Evolutionary conservation across 1,140 invertebrate genomes (phyloP), one percentile per base, ranked within the genome.

Genomic region (Leptestheria dahalacensis): DNA sequence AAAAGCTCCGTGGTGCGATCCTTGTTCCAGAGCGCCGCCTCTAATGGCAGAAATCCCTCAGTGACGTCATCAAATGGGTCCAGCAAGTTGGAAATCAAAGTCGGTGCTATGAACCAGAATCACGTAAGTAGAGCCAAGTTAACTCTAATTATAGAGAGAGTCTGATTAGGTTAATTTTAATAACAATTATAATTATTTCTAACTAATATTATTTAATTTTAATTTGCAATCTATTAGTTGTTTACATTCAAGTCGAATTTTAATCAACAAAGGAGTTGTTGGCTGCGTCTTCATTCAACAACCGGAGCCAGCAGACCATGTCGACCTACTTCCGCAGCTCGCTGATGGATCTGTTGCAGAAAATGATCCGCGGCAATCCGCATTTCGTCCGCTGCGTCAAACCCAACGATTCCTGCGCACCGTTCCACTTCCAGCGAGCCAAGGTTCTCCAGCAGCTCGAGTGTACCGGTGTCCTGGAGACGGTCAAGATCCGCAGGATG

Each of bases 311-410:
- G 69, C 86, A 90, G 73, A 91, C 86, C 10, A 83, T 88, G 2
- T 80, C 86, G 3, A 88, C 86, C 4, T 88, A 89, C 68, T 90
- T 90, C 72, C 76, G 86, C 24, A 88, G 84, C 68, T 89, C 86
- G 0, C 67, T 91, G 25, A 88, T 88, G 83, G 87, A 90, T 69
- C 72, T 91, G 9, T 76, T 90, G 15, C 84, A 88, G 68, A 78
- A 78, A 64, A 77, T 77, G 73, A 74, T 78, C 3, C 69, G 72
- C 49, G 55, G 61, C 0, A 78, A 79, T 6, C 86, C 86, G 2
- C 86, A 88, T 69, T 91, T 91, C 72, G 83, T 91, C 12, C 78
- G 86, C 62, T 91, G 87, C 64, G 79, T 91, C 46, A 86, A 88
- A 72, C 88, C 88, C 3, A 90, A 89, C 68, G 84, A 86, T 64